Base-by-base conservation (phyloP, 2,888 invertebrate species). In the Cheilosia scutellata region DNA sequence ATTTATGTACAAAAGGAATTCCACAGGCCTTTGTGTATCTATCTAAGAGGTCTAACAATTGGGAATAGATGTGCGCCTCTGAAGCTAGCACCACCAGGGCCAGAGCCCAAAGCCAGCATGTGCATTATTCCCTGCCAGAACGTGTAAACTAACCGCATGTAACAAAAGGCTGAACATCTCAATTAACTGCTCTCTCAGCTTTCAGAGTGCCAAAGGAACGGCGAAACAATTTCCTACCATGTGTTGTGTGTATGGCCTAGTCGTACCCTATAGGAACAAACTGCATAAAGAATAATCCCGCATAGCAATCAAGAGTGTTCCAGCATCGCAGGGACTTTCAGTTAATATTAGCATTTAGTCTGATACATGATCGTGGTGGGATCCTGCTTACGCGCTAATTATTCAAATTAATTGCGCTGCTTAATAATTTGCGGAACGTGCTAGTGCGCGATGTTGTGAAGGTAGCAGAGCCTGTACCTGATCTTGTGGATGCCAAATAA, bases 331-430 rank as follows among this genome's bases (percentile, higher is more conserved):
- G 71, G 58, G 66, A 72, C 72, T 49, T 72, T 80, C 71, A 71
- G 80, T 79, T 71, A 70, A 86, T 86, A 86, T 86, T 76, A 82
- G 87, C 82, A 82, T 87, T 87, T 87, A 87, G 82, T 37, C 82
- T 82, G 82, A 87, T 87, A 82, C 77, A 82, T 82, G 87, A 87
- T 87, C 82, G 77, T 82, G 87, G 77, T 78, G 82, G 82, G 82
- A 82, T 86, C 77, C 82, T 88, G 87, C 80, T 79, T 83, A 77
- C 84, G 83, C 79, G 87, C 87, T 88, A 88, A 88, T 88, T 88
- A 88, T 88, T 88, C 87, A 88, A 88, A 88, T 88, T 88, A 88
- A 88, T 88, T 88, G 88, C 84, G 51, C 79, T 87, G 87, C 87
- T 88, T 88, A 88, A 88, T 88, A 88, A 88, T 84, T 82, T 87